These are phyloP conservation scores for Epiblema foenella DNA, from an alignment of 2,888 invertebrate genomes.

Conservation along the genomic window DNA sequence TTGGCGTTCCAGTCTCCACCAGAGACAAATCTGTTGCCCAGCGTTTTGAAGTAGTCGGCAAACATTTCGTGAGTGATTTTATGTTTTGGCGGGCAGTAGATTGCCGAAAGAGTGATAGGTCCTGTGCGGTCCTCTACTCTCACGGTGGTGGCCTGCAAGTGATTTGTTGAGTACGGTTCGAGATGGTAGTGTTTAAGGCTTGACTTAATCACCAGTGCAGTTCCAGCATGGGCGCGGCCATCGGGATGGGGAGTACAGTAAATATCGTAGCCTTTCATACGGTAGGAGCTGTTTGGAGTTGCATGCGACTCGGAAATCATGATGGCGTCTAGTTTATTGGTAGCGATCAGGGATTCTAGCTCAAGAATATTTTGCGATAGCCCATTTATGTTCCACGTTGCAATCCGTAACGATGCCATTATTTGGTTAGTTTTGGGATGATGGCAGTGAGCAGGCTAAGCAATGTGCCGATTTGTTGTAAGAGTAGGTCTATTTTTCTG, in stretches of 20 bases:
- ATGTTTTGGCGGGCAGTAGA: too few relatives aligned
- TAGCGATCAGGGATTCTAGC: background rate
- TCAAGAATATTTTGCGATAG: slow-evolving; percentile 12
- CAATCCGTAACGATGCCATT: slow-evolving; percentile 6
- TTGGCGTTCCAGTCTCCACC: too few relatives aligned
- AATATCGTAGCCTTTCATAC: background rate
- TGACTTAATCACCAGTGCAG: background rate
- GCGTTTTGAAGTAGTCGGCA: too few relatives aligned
- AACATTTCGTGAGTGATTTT: too few relatives aligned
- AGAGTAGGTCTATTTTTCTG: slow-evolving; percentile 17
- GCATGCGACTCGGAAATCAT: too few relatives aligned
- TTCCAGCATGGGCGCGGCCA: background rate
- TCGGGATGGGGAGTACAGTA: background rate
- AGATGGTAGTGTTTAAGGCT: background rate
- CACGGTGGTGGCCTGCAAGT: background rate
- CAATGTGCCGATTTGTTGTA: slow-evolving; percentile 14
- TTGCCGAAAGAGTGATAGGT: too few relatives aligned
- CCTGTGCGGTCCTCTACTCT: background rate
- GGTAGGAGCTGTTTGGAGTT: too few relatives aligned
- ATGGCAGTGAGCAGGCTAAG: too few relatives aligned
- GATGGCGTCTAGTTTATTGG: too few relatives aligned
- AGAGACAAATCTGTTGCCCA: too few relatives aligned
- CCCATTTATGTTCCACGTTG: slow-evolving; percentile 21
- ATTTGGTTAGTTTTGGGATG: slow-evolving; percentile 4
- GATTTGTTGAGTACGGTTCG: background rate